Evolutionary conservation across 2,113 vertebrate species (phyloP).

Genomic region (Prolemur simus): DNA sequence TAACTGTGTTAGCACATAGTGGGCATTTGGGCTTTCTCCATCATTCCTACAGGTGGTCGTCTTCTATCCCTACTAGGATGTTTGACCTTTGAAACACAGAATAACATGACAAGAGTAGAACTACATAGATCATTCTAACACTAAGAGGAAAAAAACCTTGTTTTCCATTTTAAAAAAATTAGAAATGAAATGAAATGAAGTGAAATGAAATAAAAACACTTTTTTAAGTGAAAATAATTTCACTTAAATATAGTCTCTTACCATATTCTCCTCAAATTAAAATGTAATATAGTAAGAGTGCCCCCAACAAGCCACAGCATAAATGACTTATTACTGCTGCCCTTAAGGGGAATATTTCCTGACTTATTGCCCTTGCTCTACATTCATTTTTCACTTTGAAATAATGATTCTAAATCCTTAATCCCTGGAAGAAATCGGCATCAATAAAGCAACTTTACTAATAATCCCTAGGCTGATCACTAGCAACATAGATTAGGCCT

Average conservation of each 20-base stretch:
- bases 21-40: neutral
- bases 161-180: neutral
- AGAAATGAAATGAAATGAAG: neutral
- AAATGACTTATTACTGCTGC: neutral
- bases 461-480: neutral
- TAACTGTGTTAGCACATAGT: neutral
- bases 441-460: neutral
- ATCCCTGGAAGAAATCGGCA: neutral
- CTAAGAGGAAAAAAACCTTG: neutral
- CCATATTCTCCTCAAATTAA: neutral
- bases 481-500: neutral
- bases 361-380: neutral
- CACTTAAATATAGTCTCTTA: neutral
- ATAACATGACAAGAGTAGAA: neutral
- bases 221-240: slow-evolving; percentile 29
- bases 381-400: neutral
- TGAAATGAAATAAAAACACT: neutral
- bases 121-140: neutral
- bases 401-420: neutral
- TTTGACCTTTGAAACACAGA: slow-evolving; percentile 8
- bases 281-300: neutral
- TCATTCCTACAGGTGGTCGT: neutral
- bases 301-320: neutral
- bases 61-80: neutral
- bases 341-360: neutral